These are phyloP conservation scores for Perizoma flavofasciatum DNA, from an alignment of 2,888 invertebrate species.

Conservation along the genomic window DNA sequence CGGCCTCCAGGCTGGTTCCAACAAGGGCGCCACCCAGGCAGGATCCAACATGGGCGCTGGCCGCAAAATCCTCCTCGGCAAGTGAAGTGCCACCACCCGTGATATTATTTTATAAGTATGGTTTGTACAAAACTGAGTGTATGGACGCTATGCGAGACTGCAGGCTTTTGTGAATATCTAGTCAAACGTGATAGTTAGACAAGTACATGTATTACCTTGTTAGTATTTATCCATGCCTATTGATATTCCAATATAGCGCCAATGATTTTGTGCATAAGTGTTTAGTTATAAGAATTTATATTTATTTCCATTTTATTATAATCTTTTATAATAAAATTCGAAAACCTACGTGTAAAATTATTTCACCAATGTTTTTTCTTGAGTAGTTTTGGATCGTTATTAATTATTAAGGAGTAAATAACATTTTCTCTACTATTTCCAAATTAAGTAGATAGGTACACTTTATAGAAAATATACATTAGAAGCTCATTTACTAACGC, in stretches of 20 bases:
- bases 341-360: constrained; percentile 34
- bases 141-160: constrained; percentile 72
- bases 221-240: constrained; percentile 45
- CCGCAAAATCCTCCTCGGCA: constrained; percentile 95
- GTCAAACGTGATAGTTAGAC: constrained; percentile 56
- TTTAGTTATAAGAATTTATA: constrained; percentile 71
- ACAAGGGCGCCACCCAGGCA: constrained; percentile 97
- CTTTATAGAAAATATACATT: too few species aligned
- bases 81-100: constrained; percentile 84
- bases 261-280: constrained; percentile 73
- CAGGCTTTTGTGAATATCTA: constrained; percentile 61
- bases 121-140: constrained; percentile 74
- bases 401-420: too few species aligned
- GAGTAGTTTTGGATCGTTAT: too few species aligned
- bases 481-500: too few species aligned
- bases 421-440: too few species aligned
- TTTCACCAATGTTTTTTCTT: neutral
- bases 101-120: constrained; percentile 77
- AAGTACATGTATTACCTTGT: constrained; percentile 32
- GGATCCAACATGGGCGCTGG: constrained; percentile 95
- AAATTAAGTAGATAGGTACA: too few species aligned
- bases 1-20: constrained; percentile 97
- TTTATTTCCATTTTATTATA: constrained; percentile 78
- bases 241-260: constrained; percentile 68
- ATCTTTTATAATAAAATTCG: constrained; percentile 72